Evolutionary conservation across 1,140 invertebrate genomes (phyloP), one percentile per base, ranked within the genome.

Genomic region (Gonioctena quinquepunctata): DNA sequence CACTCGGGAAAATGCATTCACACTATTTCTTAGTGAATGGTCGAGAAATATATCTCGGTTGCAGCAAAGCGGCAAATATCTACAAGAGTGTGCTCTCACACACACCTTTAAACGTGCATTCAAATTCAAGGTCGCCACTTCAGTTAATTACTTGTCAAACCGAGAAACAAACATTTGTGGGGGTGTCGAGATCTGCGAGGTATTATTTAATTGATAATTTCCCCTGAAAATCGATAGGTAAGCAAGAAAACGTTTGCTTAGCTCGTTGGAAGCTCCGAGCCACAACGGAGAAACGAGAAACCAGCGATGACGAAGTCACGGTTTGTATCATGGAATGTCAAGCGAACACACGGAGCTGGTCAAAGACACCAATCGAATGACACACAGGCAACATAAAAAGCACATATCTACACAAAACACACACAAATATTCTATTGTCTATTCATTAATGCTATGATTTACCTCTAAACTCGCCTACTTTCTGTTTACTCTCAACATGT

Each of bases 381-480:
- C 33, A 42, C 33, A 42, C n/a, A 42, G 33, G 50, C 33, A 54
- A 22, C 50, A 54, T n/a, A 54, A 18, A 18, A 13, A 54, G 18
- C 50, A 18, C 16, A n/a, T 11, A 11, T 11, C n/a, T 54, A 54
- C 5, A 7, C 50, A 16, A 54, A 18, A 18, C n/a, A 54, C 6
- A 18, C 50, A 11, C 21, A 54, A 8, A 54, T 22, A 21, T 54
- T 54, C 50, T 42, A 42, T 11, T 42, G 16, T 42, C 33, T 54
- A 22, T 18, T 16, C 50, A 54, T 54, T 54, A 54, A 54, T 5
- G 21, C 50, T 54, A 18, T 22, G 21, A 54, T n/a, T 54, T 54
- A 54, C 50, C 50, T 54, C 19, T 54, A 54, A 54, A 54, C 50
- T 54, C 50, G 50, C 50, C 50, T 54, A 54, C 50, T 54, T 54